Conservation (phyloP, 2,113 vertebrate genomes). For the Syrmaticus mikado region DNA sequence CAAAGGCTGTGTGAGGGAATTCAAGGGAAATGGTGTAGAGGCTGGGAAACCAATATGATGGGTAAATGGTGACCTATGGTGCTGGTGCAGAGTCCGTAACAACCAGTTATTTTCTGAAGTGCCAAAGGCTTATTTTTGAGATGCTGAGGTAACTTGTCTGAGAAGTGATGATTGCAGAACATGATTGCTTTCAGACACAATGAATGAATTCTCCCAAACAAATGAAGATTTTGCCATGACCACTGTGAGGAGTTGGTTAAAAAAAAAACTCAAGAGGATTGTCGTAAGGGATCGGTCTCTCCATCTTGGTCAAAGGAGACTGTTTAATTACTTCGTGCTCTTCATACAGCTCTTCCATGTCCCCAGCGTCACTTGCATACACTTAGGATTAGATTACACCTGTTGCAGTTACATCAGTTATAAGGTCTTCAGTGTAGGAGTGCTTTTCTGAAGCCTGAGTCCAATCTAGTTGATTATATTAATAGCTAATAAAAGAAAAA, state of each 20-base stretch:
- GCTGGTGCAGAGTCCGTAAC: not conserved
- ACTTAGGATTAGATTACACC: not conserved
- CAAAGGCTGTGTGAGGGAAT: not conserved
- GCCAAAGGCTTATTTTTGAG: not conserved
- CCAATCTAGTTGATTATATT: not conserved
- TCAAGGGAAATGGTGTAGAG: not conserved
- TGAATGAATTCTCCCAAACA: not conserved
- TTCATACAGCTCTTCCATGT: not conserved
- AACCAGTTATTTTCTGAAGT: not conserved
- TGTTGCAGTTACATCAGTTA: not conserved
- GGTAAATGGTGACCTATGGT: not conserved
- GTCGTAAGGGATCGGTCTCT: not conserved
- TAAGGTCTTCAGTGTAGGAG: not conserved
- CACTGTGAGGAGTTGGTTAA: not conserved
- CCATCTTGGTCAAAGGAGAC: not conserved
- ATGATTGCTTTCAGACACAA: not conserved
- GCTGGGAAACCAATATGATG: not conserved
- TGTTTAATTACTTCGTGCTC: not conserved
- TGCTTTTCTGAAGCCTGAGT: not conserved
- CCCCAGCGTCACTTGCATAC: fast-evolving
- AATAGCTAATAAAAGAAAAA: not conserved
- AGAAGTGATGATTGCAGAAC: not conserved
- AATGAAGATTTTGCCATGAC: not conserved
- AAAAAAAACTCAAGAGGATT: not conserved
- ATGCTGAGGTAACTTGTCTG: not conserved